Evolutionary conservation across 2,797 vertebrate genomes (phyloP), one percentile per base, ranked within the genome.

Genomic region (Pangasius larnaudii): DNA sequence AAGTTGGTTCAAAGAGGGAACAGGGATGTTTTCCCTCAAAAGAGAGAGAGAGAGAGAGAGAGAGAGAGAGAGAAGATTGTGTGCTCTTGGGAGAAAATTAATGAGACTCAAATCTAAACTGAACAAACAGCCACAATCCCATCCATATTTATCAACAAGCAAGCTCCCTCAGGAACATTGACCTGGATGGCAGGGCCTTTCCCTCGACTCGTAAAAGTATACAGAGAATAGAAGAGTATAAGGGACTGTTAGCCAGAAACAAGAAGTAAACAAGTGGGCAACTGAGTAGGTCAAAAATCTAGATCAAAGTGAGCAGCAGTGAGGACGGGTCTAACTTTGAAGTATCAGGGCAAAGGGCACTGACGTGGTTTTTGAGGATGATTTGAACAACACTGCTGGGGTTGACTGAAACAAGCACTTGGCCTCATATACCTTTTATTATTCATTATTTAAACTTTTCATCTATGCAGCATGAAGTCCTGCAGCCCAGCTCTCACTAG

Each of bases 91-190:
- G 75, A 82, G 90, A 91, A 90, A 89, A 59, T 85, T 93, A 90
- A 91, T 90, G 86, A 90, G 90, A 91, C 85, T 81, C 69, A 88
- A 81, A 89, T 77, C 78, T 77, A 78, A 78, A 85, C 87, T 91
- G 87, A 92, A 91, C 92, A 89, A 61, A 90, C 75, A 91, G 90
- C 75, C 75, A 39, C 74, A 85, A 82, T 92, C 91, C 91, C 88
- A 93, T 95, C 92, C 92, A 88, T 92, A 95, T 95, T 95, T 93
- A 95, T 90, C 88, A 86, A 89, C 90, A 90, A 91, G 93, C 92
- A 93, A 88, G 90, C 92, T 91, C 90, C 89, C 91, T 88, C 89
- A 93, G 92, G 92, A 91, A 90, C 92, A 87, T 88, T 95, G 94
- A 95, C 94, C 94, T 95, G 93, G 92, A 95, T 93, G 93, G 88